Conservation (phyloP, 2,888 invertebrate species). For the Panorpa germanica region DNA sequence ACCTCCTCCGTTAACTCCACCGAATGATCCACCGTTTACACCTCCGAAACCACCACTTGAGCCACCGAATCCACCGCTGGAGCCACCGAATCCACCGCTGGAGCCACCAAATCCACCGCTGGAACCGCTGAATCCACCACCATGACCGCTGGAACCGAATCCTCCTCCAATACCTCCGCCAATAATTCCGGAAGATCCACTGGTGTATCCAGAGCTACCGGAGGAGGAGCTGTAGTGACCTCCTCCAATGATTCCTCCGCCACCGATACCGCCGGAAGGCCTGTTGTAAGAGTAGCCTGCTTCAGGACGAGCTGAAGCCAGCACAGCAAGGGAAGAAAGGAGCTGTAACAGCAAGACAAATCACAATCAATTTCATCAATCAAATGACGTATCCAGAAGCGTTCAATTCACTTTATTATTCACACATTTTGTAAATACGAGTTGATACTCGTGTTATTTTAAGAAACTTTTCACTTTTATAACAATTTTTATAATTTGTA, state of each 20-base stretch:
- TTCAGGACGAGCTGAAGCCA: constrained; percentile 22
- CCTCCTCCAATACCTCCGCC: constrained; percentile 15
- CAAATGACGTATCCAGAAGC: no score
- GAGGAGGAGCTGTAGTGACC: constrained; percentile 13
- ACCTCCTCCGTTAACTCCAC: constrained; percentile 13
- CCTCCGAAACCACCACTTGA: constrained; percentile 11
- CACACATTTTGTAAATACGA: no score
- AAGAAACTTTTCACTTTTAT: no score
- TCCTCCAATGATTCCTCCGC: constrained; percentile 23
- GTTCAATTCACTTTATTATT: no score
- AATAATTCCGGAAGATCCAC: constrained; percentile 17
- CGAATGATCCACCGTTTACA: constrained; percentile 9
- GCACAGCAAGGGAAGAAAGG: no score
- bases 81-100: constrained; percentile 12
- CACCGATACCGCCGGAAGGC: constrained; percentile 22
- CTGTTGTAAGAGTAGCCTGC: constrained; percentile 22
- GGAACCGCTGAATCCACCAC: constrained; percentile 8
- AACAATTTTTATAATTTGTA: no score
- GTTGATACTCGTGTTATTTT: no score
- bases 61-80: constrained; percentile 10
- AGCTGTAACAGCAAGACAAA: no score
- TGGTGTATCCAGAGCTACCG: constrained; percentile 23
- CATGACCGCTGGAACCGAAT: constrained; percentile 11
- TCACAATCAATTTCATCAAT: no score
- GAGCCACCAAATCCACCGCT: constrained; percentile 14